Base-by-base conservation (phyloP, 2,113 vertebrate species). In the Macroglossus sobrinus region DNA sequence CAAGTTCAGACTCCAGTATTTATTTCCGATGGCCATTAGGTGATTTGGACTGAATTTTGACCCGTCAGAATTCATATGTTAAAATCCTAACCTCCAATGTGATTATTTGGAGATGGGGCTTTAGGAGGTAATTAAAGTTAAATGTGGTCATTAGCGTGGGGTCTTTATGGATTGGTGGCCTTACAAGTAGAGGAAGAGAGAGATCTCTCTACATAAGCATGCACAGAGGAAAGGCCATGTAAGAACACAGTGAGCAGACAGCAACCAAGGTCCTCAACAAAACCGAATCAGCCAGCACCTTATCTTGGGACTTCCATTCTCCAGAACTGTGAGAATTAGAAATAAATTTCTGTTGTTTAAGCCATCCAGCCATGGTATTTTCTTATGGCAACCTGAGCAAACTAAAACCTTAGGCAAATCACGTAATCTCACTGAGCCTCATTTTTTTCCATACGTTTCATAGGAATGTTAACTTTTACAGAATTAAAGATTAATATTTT, bases 211-310 rank as follows among this genome's bases (percentile, higher is more conserved):
- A 30, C 30, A 7, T 14, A 12, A 35, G 15, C n/a, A 21, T 33
- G 47, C 55, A 5, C 4, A 16, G 8, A 43, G 21, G 26, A 33
- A 35, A 45, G 35, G 24, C 38, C 50, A 0, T 0, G 1, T 38
- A 33, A 84, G 61, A 47, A 40, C 89, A 28, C 26, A 3, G 33
- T 14, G 59, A 16, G 57, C 33, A 24, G 30, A 19, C 28, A 4
- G 64, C 69, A 7, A 4, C 59, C 82, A 35, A n/a, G 80, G 30
- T 53, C 69, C 63, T 35, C 15, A 45, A 69, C 63, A 8, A 26
- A 71, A 53, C 28, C 12, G 14, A 40, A 50, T 53, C 47, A 10
- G 43, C n/a, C 35, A 35, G 61, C 74, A 5, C 71, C 55, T 85
- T 80, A n/a, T 3, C 66, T 15, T n/a, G 13, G 78, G 78, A 38